Conservation (phyloP, 2,888 invertebrate species). For the Herminia tarsipennalis region DNA sequence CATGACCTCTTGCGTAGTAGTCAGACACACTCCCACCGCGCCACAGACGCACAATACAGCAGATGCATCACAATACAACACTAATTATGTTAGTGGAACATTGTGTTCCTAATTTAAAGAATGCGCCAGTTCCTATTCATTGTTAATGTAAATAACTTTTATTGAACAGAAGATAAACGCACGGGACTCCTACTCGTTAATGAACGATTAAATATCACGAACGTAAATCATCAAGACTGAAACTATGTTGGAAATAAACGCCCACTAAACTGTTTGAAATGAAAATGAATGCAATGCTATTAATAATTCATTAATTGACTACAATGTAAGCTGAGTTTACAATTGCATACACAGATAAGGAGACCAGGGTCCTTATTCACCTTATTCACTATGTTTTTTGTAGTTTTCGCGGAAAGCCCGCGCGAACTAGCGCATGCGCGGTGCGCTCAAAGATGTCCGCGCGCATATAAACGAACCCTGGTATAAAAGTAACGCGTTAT, state of each 20-base stretch:
- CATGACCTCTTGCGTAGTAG: too few species aligned
- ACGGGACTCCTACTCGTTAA: conserved; percentile 18
- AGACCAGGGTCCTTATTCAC: too few species aligned
- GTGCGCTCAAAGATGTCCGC: too few species aligned
- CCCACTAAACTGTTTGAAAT: conserved; percentile 3
- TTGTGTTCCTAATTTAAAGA: conserved; percentile 43
- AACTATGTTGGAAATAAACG: background rate
- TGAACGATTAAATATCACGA: conserved; percentile 25
- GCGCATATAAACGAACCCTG: too few species aligned
- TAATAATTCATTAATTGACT: background rate
- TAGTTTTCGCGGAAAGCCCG: too few species aligned
- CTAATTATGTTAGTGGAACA: conserved; percentile 50
- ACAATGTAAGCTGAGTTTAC: background rate
- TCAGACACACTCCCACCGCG: too few species aligned
- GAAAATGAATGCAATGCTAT: background rate
- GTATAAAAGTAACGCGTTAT: too few species aligned
- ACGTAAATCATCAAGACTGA: conserved; percentile 1
- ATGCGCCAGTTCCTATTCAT: conserved; percentile 46
- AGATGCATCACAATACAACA: conserved; percentile 12
- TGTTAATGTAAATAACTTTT: conserved; percentile 48
- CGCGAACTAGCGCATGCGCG: too few species aligned
- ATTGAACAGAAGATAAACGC: conserved; percentile 43
- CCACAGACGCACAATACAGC: too few species aligned
- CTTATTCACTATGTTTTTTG: too few species aligned
- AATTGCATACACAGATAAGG: too few species aligned